Evolutionary conservation across 1,140 invertebrate species (phyloP).

Genomic region (Cephus cinctus): DNA sequence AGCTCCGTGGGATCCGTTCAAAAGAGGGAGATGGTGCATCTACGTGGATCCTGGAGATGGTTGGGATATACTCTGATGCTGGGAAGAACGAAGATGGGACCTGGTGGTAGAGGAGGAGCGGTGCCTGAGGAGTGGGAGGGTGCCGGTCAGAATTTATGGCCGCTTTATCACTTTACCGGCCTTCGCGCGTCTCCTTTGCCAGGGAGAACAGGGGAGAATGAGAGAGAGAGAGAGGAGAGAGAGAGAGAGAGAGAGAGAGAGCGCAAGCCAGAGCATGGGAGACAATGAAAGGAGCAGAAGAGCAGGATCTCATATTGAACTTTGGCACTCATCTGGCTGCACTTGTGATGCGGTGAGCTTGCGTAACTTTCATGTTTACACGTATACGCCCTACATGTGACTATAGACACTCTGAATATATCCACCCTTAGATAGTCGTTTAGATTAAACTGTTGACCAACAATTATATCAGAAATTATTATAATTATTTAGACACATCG

Average conservation of each 20-base stretch:
- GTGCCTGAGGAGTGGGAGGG: constrained; percentile 27
- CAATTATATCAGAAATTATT: too few relatives aligned
- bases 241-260: too few relatives aligned
- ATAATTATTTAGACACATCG: too few relatives aligned
- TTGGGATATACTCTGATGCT: too few relatives aligned
- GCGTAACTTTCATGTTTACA: constrained; percentile 49
- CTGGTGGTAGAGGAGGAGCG: constrained; percentile 24
- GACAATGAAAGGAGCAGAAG: too few relatives aligned
- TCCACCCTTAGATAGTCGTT: too few relatives aligned
- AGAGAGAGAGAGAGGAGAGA: too few relatives aligned
- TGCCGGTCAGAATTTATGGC: constrained; percentile 53
- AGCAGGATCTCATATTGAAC: constrained; percentile 53
- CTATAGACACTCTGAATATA: too few relatives aligned
- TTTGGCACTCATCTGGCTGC: constrained; percentile 50
- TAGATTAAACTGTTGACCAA: too few relatives aligned
- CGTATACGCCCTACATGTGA: constrained; percentile 38
- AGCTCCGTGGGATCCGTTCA: constrained; percentile 6
- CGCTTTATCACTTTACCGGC: constrained; percentile 58
- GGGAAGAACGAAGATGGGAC: constrained; percentile 16
- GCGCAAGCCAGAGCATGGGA: too few relatives aligned
- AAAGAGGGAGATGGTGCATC: constrained; percentile 26
- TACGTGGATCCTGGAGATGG: neutral
- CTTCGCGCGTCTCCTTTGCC: constrained; percentile 48
- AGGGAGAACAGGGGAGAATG: too few relatives aligned
- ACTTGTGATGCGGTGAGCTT: constrained; percentile 48